phyloP scores from a whole-genome alignment of 2,888 invertebrate genomes.

The Ctenicera cuprea region DNA sequence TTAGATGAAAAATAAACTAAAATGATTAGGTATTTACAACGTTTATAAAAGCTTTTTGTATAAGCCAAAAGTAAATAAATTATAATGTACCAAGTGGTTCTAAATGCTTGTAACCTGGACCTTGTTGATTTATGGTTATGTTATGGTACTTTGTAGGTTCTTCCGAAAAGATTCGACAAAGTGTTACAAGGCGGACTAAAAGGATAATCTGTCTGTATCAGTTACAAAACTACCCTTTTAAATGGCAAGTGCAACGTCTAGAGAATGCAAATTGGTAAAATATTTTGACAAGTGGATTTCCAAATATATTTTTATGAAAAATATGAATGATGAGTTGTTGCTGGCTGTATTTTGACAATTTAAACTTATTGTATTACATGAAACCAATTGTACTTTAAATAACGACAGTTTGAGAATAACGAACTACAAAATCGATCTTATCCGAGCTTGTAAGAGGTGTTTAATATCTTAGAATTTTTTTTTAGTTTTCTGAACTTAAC shows the following conservation, averaged over 20 bases:
- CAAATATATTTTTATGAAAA: constrained; percentile 18
- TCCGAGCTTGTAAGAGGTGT: too few relatives aligned
- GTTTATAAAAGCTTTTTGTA: constrained; percentile 11
- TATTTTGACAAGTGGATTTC: constrained; percentile 57
- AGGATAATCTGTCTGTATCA: constrained; percentile 50
- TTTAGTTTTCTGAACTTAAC: too few relatives aligned
- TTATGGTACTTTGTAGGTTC: constrained; percentile 42
- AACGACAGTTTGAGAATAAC: too few relatives aligned
- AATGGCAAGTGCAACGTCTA: constrained; percentile 39
- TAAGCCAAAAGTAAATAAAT: constrained; percentile 38
- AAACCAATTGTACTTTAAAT: too few relatives aligned
- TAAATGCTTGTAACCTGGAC: constrained; percentile 39
- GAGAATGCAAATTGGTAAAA: constrained; percentile 55
- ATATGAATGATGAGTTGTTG: background rate
- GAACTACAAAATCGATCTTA: too few relatives aligned
- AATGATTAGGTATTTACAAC: background rate
- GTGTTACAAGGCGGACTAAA: constrained; percentile 41
- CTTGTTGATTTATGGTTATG: constrained; percentile 50
- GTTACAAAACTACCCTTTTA: constrained; percentile 52
- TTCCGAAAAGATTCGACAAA: constrained; percentile 44
- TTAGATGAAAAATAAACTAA: too few relatives aligned
- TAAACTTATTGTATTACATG: too few relatives aligned
- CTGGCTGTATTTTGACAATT: too few relatives aligned
- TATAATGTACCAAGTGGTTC: constrained; percentile 42
- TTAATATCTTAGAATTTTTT: too few relatives aligned